Conservation (phyloP, 1,140 invertebrate species). For the Thaumetopoea pityocampa region DNA sequence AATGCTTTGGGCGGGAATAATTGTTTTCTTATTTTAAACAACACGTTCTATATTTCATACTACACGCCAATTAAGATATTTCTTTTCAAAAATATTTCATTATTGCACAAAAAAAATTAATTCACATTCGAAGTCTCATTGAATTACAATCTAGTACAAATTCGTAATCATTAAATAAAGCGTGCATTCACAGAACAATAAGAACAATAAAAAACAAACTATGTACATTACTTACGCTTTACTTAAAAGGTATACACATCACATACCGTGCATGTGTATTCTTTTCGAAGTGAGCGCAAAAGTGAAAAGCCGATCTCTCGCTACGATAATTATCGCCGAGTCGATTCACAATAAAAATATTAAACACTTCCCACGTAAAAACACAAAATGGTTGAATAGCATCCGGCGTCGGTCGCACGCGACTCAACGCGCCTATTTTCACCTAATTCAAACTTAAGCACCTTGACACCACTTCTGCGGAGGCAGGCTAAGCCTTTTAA, state of each 20-base stretch:
- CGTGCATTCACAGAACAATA: no score
- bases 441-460: conserved; percentile 31
- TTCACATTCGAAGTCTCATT: no score
- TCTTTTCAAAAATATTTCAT: no score
- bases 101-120: conserved; percentile 1
- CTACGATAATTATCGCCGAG: conserved; percentile 40
- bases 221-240: no score
- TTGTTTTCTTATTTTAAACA: no score
- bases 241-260: conserved; percentile 6
- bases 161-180: no score
- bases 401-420: conserved; percentile 18
- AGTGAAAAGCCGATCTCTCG: conserved; percentile 56
- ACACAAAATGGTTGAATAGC: conserved; percentile 30
- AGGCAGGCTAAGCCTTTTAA: conserved; percentile 10
- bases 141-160: no score
- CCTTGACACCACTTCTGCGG: conserved; percentile 47
- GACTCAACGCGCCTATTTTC: conserved; percentile 34
- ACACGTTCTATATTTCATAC: no score
- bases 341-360: conserved; percentile 33
- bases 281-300: conserved; percentile 28
- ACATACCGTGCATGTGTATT: conserved; percentile 11
- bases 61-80: no score
- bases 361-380: conserved; percentile 40
- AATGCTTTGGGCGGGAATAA: no score
- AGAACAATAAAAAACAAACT: no score